These are phyloP conservation scores for Karalla daura DNA, from an alignment of 2,797 vertebrate genomes.

Conservation along the genomic window DNA sequence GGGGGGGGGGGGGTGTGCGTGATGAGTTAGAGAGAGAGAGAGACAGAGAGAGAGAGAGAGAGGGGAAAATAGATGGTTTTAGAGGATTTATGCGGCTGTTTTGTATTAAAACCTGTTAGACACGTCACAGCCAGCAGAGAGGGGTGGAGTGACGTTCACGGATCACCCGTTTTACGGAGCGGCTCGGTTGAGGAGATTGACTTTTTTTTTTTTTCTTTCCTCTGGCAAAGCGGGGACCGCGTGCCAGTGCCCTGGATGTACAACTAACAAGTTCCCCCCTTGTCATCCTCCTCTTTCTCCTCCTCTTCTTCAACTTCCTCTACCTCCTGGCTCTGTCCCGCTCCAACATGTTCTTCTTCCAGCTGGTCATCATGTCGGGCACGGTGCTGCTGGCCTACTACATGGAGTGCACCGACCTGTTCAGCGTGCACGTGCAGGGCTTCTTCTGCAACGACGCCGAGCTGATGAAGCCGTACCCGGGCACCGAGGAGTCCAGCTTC, in stretches of 20 bases:
- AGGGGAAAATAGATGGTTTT: constrained; percentile 50
- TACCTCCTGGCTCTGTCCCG: background rate
- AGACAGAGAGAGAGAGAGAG: constrained; percentile 38
- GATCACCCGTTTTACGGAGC: constrained; percentile 9
- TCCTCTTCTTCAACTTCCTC: constrained; percentile 23
- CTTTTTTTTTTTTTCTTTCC: constrained; percentile 12
- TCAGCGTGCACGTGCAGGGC: constrained; percentile 95
- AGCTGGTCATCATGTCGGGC: constrained; percentile 99
- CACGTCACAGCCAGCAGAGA: constrained; percentile 25
- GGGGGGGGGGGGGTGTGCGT: constrained; percentile 19
- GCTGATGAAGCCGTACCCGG: constrained; percentile 97
- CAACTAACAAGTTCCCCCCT: constrained; percentile 37
- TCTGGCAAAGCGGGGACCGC: background rate
- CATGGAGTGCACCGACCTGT: constrained; percentile 97
- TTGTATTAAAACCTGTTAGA: constrained; percentile 45
- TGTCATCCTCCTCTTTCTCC: constrained; percentile 2
- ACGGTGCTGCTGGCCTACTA: constrained; percentile 97
- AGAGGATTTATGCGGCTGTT: constrained; percentile 47
- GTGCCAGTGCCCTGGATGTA: constrained; percentile 15
- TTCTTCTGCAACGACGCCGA: constrained; percentile 99
- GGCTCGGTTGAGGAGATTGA: background rate
- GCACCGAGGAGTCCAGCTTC: constrained; percentile 93
- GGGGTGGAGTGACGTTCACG: constrained; percentile 5
- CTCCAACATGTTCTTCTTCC: constrained; percentile 88
- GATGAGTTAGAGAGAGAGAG: constrained; percentile 41